Conservation (phyloP, 2,888 invertebrate genomes). For the Phytoseiulus persimilis region DNA sequence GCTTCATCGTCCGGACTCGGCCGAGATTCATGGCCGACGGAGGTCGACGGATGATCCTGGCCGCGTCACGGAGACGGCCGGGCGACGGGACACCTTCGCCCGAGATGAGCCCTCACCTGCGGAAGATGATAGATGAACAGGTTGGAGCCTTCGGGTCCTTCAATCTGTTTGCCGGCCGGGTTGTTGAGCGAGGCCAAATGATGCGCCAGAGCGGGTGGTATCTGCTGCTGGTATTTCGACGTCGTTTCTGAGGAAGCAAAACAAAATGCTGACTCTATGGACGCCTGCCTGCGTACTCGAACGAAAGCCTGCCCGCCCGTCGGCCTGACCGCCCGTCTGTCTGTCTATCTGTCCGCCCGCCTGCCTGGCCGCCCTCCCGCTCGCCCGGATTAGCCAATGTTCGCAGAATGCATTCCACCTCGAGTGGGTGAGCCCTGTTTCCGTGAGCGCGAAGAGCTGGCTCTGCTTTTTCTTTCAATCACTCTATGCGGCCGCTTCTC, state of each 20-base stretch:
- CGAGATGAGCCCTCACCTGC: slow-evolving; percentile 52
- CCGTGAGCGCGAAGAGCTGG: not conserved
- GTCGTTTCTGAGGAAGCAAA: not conserved
- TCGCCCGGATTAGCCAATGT: not conserved
- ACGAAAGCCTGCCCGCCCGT: no score
- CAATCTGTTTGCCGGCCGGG: slow-evolving; percentile 41
- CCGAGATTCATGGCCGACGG: no score
- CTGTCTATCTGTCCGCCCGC: not conserved
- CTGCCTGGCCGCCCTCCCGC: not conserved
- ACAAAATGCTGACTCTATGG: not conserved
- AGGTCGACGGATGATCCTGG: no score
- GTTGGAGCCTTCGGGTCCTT: slow-evolving; percentile 92
- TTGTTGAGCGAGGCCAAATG: slow-evolving; percentile 37
- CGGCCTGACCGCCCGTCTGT: no score
- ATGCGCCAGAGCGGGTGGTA: slow-evolving; percentile 28
- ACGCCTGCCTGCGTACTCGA: not conserved
- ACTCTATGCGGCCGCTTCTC: not conserved
- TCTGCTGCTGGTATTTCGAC: slow-evolving; percentile 37
- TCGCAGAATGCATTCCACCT: not conserved
- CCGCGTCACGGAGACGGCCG: no score
- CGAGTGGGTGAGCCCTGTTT: not conserved
- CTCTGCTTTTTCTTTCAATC: not conserved
- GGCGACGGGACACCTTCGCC: no score
- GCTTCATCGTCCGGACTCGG: no score
- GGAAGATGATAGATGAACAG: slow-evolving; percentile 98